These are phyloP conservation scores for Archips crataeganus DNA, from an alignment of 2,888 invertebrate genomes.

Conservation along the genomic window DNA sequence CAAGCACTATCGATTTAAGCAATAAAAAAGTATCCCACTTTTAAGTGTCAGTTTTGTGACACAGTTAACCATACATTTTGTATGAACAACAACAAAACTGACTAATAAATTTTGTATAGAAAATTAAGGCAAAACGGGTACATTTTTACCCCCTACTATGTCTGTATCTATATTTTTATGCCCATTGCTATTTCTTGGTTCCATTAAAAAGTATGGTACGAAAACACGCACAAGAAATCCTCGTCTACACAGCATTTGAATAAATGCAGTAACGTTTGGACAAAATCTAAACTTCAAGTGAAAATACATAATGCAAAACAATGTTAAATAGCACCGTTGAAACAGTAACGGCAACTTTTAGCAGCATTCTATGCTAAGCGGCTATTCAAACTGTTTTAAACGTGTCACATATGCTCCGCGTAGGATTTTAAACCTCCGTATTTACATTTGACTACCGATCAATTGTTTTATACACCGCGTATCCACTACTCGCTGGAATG, in stretches of 20 bases:
- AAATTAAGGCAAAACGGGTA: too few species aligned
- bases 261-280: neutral
- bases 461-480: neutral
- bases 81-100: too few species aligned
- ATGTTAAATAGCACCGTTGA: conserved; percentile 26
- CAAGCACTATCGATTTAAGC: too few species aligned
- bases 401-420: conserved; percentile 34
- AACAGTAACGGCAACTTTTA: conserved; percentile 20
- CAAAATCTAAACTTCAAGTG: conserved; percentile 21
- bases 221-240: neutral
- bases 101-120: too few species aligned
- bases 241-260: neutral
- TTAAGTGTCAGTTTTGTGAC: too few species aligned
- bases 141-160: too few species aligned
- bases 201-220: neutral
- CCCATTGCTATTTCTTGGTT: neutral
- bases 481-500: conserved; percentile 6
- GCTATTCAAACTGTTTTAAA: conserved; percentile 39
- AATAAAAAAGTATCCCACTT: too few species aligned
- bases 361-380: conserved; percentile 38
- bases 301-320: conserved; percentile 32
- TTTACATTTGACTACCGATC: conserved; percentile 9
- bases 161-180: too few species aligned
- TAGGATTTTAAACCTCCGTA: conserved; percentile 33
- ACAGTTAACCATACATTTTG: too few species aligned